Percentiles rank a stretch among this genome's conserved stretches.
These are phyloP conservation scores for Balearica regulorum DNA, from an alignment of 2,797 vertebrate genomes.

Conservation along the genomic window DNA sequence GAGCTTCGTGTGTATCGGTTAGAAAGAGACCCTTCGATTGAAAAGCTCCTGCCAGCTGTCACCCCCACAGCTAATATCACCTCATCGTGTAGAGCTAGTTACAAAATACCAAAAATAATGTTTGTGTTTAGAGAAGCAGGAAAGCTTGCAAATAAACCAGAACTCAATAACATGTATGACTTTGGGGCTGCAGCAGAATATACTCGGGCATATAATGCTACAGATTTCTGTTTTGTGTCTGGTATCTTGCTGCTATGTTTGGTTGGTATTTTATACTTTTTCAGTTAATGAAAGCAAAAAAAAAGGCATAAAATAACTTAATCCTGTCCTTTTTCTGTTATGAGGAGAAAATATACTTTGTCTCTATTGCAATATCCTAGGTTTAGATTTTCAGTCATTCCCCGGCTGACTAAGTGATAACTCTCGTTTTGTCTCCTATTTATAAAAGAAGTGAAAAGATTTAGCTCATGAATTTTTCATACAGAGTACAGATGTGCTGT, in stretches of 20 bases:
- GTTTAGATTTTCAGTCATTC: slow-evolving; percentile 9
- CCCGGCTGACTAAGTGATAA: neutral
- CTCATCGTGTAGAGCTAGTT: neutral
- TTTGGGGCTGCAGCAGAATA: neutral
- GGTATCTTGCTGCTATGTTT: neutral
- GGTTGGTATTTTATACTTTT: neutral
- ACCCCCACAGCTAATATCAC: neutral
- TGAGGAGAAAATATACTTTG: neutral
- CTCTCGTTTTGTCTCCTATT: slow-evolving; percentile 1
- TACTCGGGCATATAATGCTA: neutral
- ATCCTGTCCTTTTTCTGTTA: neutral
- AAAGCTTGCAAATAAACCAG: neutral
- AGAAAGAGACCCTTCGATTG: neutral
- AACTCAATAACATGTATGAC: neutral
- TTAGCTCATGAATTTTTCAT: slow-evolving; percentile 17
- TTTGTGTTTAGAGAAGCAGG: neutral
- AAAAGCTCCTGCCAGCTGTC: slow-evolving; percentile 20
- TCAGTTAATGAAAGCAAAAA: neutral
- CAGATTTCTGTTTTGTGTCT: neutral
- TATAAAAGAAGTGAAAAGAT: slow-evolving; percentile 30
- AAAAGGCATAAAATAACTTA: neutral
- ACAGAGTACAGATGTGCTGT: neutral
- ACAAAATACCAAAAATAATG: neutral
- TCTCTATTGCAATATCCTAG: neutral
- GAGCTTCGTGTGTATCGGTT: slow-evolving; percentile 16